Base-by-base conservation (phyloP, 2,113 vertebrate species). In the Rutilus rutilus region DNA sequence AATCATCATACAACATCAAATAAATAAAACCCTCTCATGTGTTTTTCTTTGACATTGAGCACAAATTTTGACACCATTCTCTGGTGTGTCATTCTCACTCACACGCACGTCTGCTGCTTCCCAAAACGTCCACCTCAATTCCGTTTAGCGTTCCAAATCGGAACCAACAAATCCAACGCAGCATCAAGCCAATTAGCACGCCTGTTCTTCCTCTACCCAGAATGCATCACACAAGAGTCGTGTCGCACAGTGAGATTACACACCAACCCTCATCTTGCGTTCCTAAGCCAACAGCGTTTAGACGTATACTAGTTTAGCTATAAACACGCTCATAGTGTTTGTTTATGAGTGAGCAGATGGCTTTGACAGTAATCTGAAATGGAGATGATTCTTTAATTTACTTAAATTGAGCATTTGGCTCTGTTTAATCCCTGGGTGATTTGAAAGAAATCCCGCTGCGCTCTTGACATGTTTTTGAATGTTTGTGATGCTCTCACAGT, bases 291-390 rank as follows among this genome's bases (percentile, higher is more conserved):
- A 25, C 81, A 57, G 21, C 45, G 39, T 50, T 83, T 83, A 59
- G 81, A 83, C 81, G 19, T 33, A 9, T 71, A 83, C 64, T 73
- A 73, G 65, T 65, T n/a, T 14, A 39, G 30, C 27, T 73, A 36
- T 81, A 73, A 83, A 73, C 25, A 23, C 6, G 42, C 74, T 85
- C 27, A 36, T 45, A 36, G 57, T 67, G 47, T 47, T 75, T 86
- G 57, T 84, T 87, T 87, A 83, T 71, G 27, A 23, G 45, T 19
- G 45, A 12, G 59, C 57, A 75, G 83, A 77, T 60, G 79, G 76
- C 57, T 83, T 25, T 83, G 88, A 85, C 88, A 84, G 79, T 89
- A 87, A 89, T 87, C 88, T 87, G 45, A 86, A 87, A 76, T 62
- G 79, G 83, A 85, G 84, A 85, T 79, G 54, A 89, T 86, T 47